Percentiles rank a stretch among this genome's conserved stretches.
phyloP scores from a whole-genome alignment of 2,113 vertebrate genomes.

The Microtus richardsoni region DNA sequence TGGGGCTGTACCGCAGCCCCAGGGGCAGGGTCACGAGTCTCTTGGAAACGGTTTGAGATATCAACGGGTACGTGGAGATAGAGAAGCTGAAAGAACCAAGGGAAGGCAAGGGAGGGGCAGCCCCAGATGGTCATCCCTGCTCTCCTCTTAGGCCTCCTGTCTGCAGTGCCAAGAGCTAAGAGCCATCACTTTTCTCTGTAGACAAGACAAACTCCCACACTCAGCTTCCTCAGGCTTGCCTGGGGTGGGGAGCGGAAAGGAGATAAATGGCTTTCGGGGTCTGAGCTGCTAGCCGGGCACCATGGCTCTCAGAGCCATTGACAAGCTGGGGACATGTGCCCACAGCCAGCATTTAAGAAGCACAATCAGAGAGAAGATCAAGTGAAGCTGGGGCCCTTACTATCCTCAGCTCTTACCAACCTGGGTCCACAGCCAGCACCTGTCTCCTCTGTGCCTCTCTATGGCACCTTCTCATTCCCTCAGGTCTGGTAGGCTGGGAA shows the following conservation, averaged over 20 bases:
- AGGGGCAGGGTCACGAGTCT: background rate
- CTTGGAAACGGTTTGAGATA: background rate
- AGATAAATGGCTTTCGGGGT: background rate
- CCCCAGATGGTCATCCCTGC: background rate
- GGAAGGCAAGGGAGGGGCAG: background rate
- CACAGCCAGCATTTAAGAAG: background rate
- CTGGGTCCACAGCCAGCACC: background rate
- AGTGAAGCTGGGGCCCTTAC: background rate
- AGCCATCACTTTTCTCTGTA: background rate
- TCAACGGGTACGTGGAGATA: background rate
- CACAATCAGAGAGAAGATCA: background rate
- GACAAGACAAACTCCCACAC: background rate
- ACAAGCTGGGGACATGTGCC: background rate
- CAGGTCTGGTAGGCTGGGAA: too few relatives aligned
- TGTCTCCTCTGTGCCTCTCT: background rate
- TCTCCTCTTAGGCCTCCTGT: background rate
- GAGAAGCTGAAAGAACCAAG: background rate
- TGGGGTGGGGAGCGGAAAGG: background rate
- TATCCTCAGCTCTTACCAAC: too few relatives aligned
- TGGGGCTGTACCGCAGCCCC: background rate
- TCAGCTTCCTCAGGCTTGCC: background rate
- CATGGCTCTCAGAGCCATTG: fast-evolving
- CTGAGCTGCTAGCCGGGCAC: background rate
- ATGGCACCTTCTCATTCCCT: fast-evolving
- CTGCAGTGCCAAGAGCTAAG: background rate